These are phyloP conservation scores for Axis porcinus DNA, from an alignment of 2,113 vertebrate genomes.

Conservation along the genomic window DNA sequence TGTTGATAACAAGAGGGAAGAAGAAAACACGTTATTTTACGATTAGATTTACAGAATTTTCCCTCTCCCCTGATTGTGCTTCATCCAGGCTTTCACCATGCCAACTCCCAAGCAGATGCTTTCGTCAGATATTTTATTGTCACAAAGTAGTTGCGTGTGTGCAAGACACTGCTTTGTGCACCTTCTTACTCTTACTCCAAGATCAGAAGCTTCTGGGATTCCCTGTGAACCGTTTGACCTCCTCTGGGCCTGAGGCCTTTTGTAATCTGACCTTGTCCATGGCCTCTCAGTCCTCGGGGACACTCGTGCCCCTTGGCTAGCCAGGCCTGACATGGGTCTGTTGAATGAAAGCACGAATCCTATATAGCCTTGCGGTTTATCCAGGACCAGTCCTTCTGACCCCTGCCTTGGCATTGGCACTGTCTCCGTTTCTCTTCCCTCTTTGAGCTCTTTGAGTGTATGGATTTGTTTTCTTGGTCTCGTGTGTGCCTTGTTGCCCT, in stretches of 20 bases:
- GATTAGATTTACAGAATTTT: not conserved
- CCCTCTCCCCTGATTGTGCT: not conserved
- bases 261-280: not conserved
- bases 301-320: not conserved
- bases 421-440: not conserved
- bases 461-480: not conserved
- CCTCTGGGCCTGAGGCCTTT: not conserved
- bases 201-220: not conserved
- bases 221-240: not conserved
- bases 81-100: not conserved
- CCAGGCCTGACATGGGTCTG: rapidly evolving
- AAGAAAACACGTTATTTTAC: not conserved
- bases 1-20: not conserved
- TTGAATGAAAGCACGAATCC: not conserved
- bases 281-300: not conserved
- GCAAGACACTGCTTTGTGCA: not conserved
- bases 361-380: rapidly evolving
- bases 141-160: not conserved
- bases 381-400: not conserved
- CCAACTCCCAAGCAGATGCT: not conserved
- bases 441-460: not conserved
- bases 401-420: not conserved
- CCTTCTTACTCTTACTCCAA: not conserved
- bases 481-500: not conserved
- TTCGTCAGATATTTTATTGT: not conserved